Evolutionary conservation across 2,113 vertebrate species (phyloP).

Genomic region (Mastomys natalensis): DNA sequence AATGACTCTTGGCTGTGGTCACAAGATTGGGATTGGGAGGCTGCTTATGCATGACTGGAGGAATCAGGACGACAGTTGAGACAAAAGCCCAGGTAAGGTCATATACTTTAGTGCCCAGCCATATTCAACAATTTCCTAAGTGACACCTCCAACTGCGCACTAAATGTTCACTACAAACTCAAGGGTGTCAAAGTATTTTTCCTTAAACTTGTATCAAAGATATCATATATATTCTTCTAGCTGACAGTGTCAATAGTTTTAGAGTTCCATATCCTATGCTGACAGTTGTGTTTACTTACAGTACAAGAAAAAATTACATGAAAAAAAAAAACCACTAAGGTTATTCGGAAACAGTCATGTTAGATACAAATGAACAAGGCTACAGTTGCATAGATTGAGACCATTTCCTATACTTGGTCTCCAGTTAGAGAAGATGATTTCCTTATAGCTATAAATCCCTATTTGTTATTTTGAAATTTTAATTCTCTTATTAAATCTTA

Average conservation of each 20-base stretch:
- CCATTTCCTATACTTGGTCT: background rate
- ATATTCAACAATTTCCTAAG: background rate
- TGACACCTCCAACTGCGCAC: background rate
- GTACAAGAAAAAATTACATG: background rate
- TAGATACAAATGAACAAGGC: background rate
- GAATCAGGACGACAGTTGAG: background rate
- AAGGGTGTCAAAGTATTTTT: too few relatives aligned
- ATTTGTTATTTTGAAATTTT: background rate
- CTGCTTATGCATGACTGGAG: background rate
- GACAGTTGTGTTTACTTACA: background rate
- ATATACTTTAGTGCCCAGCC: background rate
- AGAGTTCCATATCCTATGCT: too few relatives aligned
- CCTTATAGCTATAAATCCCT: background rate
- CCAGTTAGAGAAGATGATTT: background rate
- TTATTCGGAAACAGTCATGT: background rate
- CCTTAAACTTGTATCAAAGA: background rate
- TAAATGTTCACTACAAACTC: too few relatives aligned
- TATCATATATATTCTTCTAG: background rate
- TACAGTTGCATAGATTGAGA: background rate
- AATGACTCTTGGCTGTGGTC: background rate
- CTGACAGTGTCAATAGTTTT: background rate
- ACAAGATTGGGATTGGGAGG: too few relatives aligned
- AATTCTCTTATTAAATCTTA: background rate
- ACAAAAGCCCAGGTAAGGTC: background rate
- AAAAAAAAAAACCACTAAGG: background rate